These are phyloP conservation scores for Petrocephalus zakoni DNA, from an alignment of 2,113 vertebrate species.

Conservation along the genomic window DNA sequence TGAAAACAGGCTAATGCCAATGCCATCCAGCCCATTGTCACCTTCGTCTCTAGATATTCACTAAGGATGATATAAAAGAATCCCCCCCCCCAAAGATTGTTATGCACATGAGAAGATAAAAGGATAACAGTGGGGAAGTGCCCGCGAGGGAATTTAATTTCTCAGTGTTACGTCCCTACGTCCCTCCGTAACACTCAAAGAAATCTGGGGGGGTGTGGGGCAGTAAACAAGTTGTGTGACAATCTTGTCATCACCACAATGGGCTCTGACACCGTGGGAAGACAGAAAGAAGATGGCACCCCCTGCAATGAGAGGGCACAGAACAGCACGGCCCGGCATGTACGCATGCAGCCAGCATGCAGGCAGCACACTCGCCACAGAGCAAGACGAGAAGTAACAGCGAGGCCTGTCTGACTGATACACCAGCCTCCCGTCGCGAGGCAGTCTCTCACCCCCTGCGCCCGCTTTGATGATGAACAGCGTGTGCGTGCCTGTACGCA, in stretches of 20 bases:
- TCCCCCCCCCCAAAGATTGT: not conserved
- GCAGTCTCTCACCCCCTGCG: not conserved
- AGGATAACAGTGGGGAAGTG: not conserved
- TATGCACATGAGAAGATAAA: not conserved
- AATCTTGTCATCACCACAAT: not conserved
- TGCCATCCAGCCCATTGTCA: not conserved
- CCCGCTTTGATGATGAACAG: not conserved
- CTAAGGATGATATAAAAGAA: not conserved
- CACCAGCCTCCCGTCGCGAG: not conserved
- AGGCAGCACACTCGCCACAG: not conserved
- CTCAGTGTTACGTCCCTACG: not conserved
- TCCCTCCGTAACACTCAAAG: not conserved
- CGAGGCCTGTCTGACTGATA: not conserved
- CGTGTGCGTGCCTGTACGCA: not conserved
- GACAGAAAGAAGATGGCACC: slow-evolving; percentile 14
- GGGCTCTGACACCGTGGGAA: not conserved
- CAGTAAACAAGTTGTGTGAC: slow-evolving; percentile 6
- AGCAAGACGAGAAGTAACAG: not conserved
- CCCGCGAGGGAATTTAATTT: not conserved
- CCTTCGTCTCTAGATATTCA: not conserved
- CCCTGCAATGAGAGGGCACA: not conserved
- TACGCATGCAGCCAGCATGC: not conserved
- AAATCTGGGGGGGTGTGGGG: not conserved
- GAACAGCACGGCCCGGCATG: not conserved
- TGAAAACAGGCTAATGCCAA: not conserved